Conservation (phyloP, 2,113 vertebrate genomes). For the Sceloporus undulatus region DNA sequence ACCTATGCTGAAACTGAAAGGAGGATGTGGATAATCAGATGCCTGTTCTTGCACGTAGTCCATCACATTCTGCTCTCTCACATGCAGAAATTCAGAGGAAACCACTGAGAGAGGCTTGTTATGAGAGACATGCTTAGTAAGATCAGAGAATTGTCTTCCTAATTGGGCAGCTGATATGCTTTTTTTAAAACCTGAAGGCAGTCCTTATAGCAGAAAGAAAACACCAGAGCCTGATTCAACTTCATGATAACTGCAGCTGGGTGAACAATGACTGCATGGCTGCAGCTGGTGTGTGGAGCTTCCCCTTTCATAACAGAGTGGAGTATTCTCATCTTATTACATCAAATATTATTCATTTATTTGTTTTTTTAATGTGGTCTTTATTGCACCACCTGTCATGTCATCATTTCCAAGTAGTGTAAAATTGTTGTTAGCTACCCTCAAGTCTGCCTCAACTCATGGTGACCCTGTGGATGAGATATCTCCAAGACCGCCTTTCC, state of each 20-base stretch:
- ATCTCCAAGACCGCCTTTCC: no score
- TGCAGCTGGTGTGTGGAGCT: neutral
- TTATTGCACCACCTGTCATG: no score
- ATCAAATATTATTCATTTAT: neutral
- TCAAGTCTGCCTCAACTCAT: no score
- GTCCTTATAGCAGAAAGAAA: neutral
- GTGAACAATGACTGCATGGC: neutral
- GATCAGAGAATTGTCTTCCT: neutral
- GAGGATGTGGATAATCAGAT: slow-evolving; percentile 12
- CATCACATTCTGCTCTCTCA: neutral
- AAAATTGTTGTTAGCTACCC: no score
- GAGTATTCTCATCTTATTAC: neutral
- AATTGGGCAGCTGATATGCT: fast-evolving
- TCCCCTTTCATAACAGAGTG: neutral
- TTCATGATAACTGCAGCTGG: neutral
- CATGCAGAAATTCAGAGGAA: neutral
- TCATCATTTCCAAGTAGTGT: no score
- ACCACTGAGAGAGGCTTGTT: neutral
- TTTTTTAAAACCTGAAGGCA: neutral
- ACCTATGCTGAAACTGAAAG: neutral
- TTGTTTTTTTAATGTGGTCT: neutral
- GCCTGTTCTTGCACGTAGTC: neutral
- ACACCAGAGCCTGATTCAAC: fast-evolving
- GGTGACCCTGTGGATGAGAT: no score
- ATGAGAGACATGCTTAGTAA: neutral